Base-by-base conservation (phyloP, 2,797 vertebrate species). In the Saxicola maurus region DNA sequence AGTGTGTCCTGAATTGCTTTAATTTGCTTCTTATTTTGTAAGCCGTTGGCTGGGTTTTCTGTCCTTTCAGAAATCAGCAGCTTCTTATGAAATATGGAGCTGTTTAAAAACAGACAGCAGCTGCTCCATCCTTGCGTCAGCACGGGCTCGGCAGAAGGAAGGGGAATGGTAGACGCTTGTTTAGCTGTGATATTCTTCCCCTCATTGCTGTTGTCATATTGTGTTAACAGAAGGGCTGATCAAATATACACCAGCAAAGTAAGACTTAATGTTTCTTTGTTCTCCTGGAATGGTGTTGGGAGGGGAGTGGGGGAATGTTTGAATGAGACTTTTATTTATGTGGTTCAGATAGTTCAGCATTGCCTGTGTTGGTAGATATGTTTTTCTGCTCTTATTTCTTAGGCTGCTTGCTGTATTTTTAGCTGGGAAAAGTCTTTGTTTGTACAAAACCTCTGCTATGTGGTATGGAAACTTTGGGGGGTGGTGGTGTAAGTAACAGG, bases 81-180 rank as follows among this genome's bases (percentile, higher is more conserved):
- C 92, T 90, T 94, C 93, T 93, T 87, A 93, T 93, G 92, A 96
- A 91, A 95, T 93, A 88, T 92, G 92, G 91, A 91, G 90, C 91
- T 95, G 91, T 94, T 96, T 87, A 93, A 94, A 95, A 95, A 93
- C 91, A 95, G 90, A 92, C 79, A 93, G 94, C 95, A 96, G 95
- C 95, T 95, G 94, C 94, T 96, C 94, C 95, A 94, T 87, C 87
- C 89, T 75, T 92, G 91, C 87, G 81, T 94, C 91, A 92, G 89
- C 85, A 3, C 73, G 84, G 93, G 4, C 82, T 77, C 77, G 55
- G 92, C 89, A 91, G 91, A 86, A 93, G 93, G 92, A 95, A 95
- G 79, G 92, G 89, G 85, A 92, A 92, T 40, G 82, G 92, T 82
- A 93, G 94, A 93, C 72, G 89, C 8, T 93, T 89, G 91, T 94